phyloP scores from a whole-genome alignment of 2,113 vertebrate genomes.

The Piaya cayana region DNA sequence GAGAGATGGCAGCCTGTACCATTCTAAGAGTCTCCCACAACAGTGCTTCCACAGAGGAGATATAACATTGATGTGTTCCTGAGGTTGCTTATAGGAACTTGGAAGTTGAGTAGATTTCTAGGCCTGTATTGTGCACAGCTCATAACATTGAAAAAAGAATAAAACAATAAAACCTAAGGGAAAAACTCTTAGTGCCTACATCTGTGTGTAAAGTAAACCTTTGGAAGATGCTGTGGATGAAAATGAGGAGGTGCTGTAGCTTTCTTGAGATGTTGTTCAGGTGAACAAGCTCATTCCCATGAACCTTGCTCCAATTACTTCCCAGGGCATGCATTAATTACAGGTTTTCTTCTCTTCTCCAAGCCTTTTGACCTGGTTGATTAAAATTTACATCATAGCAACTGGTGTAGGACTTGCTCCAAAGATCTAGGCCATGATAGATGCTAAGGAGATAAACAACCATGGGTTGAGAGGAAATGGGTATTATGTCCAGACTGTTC shows the following conservation, averaged over 20 bases:
- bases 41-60: not conserved
- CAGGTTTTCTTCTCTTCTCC: not conserved
- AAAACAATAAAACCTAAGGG: not conserved
- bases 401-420: not conserved
- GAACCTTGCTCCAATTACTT: not conserved
- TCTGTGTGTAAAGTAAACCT: not conserved
- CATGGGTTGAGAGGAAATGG: constrained; percentile 30
- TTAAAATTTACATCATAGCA: not conserved
- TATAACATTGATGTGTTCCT: not conserved
- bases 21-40: not conserved
- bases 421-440: not conserved
- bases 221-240: not conserved
- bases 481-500: constrained; percentile 25
- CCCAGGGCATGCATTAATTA: not conserved
- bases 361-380: not conserved
- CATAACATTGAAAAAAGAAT: not conserved
- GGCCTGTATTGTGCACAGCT: not conserved
- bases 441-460: constrained; percentile 21
- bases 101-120: not conserved
- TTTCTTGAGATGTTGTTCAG: not conserved
- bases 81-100: not conserved
- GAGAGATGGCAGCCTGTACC: not conserved
- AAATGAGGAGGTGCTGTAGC: not conserved
- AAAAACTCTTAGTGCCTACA: not conserved
- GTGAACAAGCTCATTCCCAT: not conserved